Base-by-base conservation (phyloP, 2,113 vertebrate species). In the Pachypanchax playfairii region DNA sequence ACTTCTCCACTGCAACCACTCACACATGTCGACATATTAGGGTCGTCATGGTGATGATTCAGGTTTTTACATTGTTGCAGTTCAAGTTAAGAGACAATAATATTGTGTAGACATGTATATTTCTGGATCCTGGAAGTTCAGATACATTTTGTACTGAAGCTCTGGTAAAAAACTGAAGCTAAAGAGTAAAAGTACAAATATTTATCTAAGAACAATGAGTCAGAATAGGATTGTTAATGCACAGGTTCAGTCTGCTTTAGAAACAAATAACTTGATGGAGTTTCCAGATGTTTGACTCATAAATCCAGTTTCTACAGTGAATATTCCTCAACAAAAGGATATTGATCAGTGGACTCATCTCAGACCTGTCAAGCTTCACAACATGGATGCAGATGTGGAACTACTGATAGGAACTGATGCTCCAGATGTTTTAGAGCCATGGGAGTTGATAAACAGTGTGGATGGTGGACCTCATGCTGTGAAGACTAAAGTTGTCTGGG, bases 11-110 rank as follows among this genome's bases (percentile, higher is more conserved):
- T 35, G 50, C 21, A 35, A 15, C 13, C 3, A 20, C 31, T 18
- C 50, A 52, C 29, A 52, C 50, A 24, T 52, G 50, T 52, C 29
- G 31, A 11, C 50, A 52, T 52, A 52, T 52, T 36, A 31, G 50
- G 50, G 17, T 31, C 18, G 50, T 52, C 15, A 20, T 36, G 18
- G 36, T 20, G 50, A 52, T 8, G 20, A 35, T 22, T 5, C 11
- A 3, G 9, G 15, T 14, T 52, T 52, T 52, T 36, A 10, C 36
- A 4, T 52, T 52, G 29, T 52, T 52, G 29, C 29, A 52, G 50
- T 35, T 22, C 2, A 52, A 29, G 48, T 51, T 21, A 24, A 52
- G 29, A 3, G 8, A 5, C 13, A 36, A 52, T 4, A 52, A 21
- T 22, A 7, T 17, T 21, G 29, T 52, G 3, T 13, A 52, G 17